Evolutionary conservation across 1,140 invertebrate genomes (phyloP).

Genomic region (Pachypeltis micranthus): DNA sequence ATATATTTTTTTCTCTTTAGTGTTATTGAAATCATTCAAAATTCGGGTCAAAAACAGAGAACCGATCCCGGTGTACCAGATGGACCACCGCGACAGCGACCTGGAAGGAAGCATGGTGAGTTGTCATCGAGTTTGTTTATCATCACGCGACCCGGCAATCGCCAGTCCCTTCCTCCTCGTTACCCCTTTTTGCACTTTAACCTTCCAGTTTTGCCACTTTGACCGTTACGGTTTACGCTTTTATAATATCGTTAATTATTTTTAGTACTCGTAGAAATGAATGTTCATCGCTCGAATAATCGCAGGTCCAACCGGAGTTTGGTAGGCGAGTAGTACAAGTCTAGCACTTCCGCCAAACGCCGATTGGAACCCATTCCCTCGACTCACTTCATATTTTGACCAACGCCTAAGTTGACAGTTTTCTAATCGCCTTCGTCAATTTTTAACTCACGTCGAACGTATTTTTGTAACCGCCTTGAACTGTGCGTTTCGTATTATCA

Average conservation of each 20-base stretch:
- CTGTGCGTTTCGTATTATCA: no score
- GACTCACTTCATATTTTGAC: no score
- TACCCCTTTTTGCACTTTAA: no score
- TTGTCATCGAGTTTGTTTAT: slow-evolving; percentile 20
- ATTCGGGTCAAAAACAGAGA: slow-evolving; percentile 84
- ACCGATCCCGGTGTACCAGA: slow-evolving; percentile 70
- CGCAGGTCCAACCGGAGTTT: neutral
- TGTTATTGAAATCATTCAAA: slow-evolving; percentile 46
- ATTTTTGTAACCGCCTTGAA: no score
- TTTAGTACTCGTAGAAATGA: no score
- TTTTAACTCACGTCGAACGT: no score
- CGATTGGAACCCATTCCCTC: neutral
- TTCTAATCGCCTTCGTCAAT: no score
- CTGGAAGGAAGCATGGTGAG: slow-evolving; percentile 45
- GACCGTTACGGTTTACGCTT: no score
- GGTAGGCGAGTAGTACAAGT: neutral
- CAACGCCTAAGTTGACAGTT: no score
- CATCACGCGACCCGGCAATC: neutral
- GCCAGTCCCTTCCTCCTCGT: neutral
- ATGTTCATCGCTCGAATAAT: no score
- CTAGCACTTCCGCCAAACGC: neutral
- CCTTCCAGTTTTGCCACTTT: no score
- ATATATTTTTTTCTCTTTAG: slow-evolving; percentile 1
- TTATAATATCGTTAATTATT: no score
- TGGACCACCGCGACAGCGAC: slow-evolving; percentile 67